Percentiles rank a stretch among this genome's conserved stretches.
phyloP scores from a whole-genome alignment of 2,797 vertebrate species.

The Coracias cyanogaster region DNA sequence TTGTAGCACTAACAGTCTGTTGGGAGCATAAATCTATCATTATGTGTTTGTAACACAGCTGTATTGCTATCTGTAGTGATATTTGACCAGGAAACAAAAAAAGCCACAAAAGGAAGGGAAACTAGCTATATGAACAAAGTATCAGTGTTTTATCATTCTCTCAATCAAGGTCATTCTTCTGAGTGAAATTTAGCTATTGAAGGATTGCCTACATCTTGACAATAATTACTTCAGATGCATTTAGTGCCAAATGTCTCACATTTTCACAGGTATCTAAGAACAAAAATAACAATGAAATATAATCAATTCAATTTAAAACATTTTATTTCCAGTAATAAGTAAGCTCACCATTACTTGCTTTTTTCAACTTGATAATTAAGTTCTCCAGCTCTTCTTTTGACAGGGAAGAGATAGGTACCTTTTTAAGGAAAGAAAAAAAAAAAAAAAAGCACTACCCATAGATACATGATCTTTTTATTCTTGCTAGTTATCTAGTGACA shows the following conservation, averaged over 20 bases:
- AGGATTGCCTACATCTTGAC: background rate
- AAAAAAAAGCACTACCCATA: background rate
- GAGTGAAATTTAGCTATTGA: background rate
- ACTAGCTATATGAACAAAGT: background rate
- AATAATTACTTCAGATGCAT: background rate
- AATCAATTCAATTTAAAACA: background rate
- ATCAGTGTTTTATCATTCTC: background rate
- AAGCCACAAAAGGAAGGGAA: background rate
- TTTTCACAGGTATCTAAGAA: background rate
- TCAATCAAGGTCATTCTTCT: background rate
- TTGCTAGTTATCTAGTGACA: background rate
- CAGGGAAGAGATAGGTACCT: conserved; percentile 86
- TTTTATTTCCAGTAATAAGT: background rate
- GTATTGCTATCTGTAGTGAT: background rate
- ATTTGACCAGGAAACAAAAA: background rate
- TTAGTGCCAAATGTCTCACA: background rate
- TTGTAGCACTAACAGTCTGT: background rate
- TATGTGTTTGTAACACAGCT: background rate
- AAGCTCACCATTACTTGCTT: conserved; percentile 83
- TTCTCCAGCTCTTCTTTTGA: conserved; percentile 83
- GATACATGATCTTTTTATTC: background rate
- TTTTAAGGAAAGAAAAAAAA: background rate
- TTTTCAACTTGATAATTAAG: conserved; percentile 85
- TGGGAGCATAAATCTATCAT: background rate
- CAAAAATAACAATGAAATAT: background rate